A percentile compares a stretch with the other conserved stretches of the same genome.
Evolutionary conservation across 2,888 invertebrate genomes (phyloP).

Genomic region (Cerastis rubricosa): DNA sequence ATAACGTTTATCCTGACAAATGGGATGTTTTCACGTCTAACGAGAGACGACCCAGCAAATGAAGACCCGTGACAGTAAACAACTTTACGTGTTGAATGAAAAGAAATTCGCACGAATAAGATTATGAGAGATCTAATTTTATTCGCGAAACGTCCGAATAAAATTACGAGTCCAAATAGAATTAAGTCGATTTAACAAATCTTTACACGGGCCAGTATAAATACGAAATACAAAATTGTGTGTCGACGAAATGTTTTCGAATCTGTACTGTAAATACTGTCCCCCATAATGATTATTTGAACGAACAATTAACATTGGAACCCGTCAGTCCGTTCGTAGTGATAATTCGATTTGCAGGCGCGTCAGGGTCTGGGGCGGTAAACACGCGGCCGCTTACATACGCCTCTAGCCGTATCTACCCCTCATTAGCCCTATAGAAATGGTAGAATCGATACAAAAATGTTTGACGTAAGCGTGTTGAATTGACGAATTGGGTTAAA

Average conservation of each 20-base stretch:
- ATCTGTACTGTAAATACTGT: conserved; percentile 82
- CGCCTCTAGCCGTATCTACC: conserved; percentile 55
- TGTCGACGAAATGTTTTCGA: conserved; percentile 80
- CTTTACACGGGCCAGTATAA: conserved; percentile 76
- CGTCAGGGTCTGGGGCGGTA: conserved; percentile 74
- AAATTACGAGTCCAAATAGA: conserved; percentile 76
- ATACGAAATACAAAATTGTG: conserved; percentile 78
- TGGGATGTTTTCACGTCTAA: conserved; percentile 69
- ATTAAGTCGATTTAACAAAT: conserved; percentile 79
- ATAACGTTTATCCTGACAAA: conserved; percentile 67
- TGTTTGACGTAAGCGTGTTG: conserved; percentile 56
- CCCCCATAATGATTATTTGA: conserved; percentile 88
- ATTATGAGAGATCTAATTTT: conserved; percentile 81
- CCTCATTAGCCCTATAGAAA: conserved; percentile 73
- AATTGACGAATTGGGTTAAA: conserved; percentile 60
- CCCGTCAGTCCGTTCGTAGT: conserved; percentile 78
- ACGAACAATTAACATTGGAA: conserved; percentile 84
- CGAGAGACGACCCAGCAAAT: conserved; percentile 71
- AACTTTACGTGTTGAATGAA: conserved; percentile 74
- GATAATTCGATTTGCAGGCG: conserved; percentile 84
- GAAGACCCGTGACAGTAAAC: conserved; percentile 76
- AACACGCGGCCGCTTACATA: conserved; percentile 72
- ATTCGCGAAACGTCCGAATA: conserved; percentile 76
- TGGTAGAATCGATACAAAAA: conserved; percentile 63
- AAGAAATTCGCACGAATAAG: conserved; percentile 77